Percentiles rank a stretch among this genome's conserved stretches.
These are phyloP conservation scores for Synergus japonicus DNA, from an alignment of 2,888 invertebrate species.

Conservation along the genomic window DNA sequence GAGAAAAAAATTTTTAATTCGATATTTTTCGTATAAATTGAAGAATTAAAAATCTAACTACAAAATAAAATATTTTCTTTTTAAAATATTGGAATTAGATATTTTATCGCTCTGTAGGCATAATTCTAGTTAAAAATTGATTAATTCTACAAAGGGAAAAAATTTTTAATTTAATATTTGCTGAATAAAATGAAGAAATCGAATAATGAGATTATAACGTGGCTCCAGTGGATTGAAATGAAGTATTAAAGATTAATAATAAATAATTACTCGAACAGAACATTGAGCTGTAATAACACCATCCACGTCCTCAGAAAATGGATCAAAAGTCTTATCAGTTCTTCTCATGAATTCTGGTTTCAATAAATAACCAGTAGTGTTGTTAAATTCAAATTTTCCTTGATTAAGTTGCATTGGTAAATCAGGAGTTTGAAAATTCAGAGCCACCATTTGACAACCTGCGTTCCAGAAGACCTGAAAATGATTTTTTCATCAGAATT, in stretches of 20 bases:
- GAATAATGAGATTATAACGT: too few species aligned
- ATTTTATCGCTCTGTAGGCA: too few species aligned
- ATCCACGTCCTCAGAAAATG: constrained; percentile 86
- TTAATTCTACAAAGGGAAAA: too few species aligned
- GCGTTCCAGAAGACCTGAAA: constrained; percentile 86
- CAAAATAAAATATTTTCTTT: too few species aligned
- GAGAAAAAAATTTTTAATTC: too few species aligned
- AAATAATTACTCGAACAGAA: constrained; percentile 79
- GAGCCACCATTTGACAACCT: constrained; percentile 85
- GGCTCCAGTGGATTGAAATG: too few species aligned
- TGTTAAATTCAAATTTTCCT: constrained; percentile 87
- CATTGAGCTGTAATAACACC: constrained; percentile 87
- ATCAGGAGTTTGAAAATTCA: constrained; percentile 86
- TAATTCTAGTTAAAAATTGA: too few species aligned
- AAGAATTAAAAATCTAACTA: too few species aligned
- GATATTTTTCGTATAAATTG: too few species aligned
- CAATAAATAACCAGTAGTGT: constrained; percentile 83
- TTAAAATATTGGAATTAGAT: too few species aligned
- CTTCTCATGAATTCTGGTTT: constrained; percentile 87
- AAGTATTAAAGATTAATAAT: not conserved
- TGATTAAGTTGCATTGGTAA: constrained; percentile 87
- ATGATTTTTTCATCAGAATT: not conserved
- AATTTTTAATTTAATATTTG: too few species aligned
- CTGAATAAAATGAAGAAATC: too few species aligned
- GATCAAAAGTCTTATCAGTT: constrained; percentile 84